Evolutionary conservation across 1,140 invertebrate genomes (phyloP).

Genomic region (Drosophila baimaii): DNA sequence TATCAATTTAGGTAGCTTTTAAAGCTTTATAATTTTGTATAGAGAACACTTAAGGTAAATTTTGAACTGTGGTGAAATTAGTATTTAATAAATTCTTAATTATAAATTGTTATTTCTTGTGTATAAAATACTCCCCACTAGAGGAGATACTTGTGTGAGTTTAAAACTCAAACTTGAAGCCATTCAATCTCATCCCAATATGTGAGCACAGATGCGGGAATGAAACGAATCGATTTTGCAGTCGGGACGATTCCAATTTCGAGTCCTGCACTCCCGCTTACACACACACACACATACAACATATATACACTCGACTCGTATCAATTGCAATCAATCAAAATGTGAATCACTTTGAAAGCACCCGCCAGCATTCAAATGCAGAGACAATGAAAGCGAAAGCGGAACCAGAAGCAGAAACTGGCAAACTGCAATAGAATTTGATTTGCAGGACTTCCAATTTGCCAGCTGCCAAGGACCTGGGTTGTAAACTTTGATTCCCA

Average conservation of each 20-base stretch:
- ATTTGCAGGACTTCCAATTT: slow-evolving; percentile 32
- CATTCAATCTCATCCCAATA: neutral
- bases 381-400: slow-evolving; percentile 37
- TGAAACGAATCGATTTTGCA: slow-evolving; percentile 28
- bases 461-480: neutral
- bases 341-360: slow-evolving; percentile 29
- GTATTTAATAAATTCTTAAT: too few species aligned
- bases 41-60: neutral
- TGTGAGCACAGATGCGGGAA: neutral
- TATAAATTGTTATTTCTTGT: neutral
- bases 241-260: slow-evolving; percentile 15
- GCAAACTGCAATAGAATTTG: slow-evolving; percentile 53
- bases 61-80: too few species aligned
- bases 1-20: too few species aligned
- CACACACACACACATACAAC: neutral
- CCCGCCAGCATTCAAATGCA: slow-evolving; percentile 35
- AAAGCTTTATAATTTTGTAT: neutral
- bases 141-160: neutral
- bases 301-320: neutral
- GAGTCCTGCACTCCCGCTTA: slow-evolving; percentile 13
- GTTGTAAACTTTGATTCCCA: slow-evolving; percentile 34
- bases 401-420: slow-evolving; percentile 13
- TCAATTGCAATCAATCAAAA: slow-evolving; percentile 62
- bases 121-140: neutral
- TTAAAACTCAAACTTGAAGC: neutral